Evolutionary conservation across 2,888 invertebrate genomes (phyloP).

Genomic region (Metopia argyrocephala): DNA sequence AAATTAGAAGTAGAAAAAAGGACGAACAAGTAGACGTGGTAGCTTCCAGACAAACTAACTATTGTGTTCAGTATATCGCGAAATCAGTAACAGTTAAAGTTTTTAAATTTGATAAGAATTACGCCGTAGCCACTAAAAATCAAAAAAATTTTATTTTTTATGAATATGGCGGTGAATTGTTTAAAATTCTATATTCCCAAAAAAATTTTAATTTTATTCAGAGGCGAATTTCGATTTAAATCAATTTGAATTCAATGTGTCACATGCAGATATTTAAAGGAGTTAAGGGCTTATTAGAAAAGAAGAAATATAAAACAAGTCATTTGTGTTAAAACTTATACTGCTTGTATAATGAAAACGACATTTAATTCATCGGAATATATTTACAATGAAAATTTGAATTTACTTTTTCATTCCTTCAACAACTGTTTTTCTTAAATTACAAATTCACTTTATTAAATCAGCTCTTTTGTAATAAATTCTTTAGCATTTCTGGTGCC

Average conservation of each 20-base stretch:
- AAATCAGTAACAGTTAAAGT: too few relatives aligned
- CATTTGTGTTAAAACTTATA: too few relatives aligned
- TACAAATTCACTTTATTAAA: neutral
- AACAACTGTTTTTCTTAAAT: neutral
- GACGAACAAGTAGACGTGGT: too few relatives aligned
- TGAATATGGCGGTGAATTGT: neutral
- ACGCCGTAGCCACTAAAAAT: too few relatives aligned
- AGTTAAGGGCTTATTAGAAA: neutral
- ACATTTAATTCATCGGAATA: too few relatives aligned
- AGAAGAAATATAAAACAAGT: too few relatives aligned
- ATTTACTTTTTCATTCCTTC: neutral
- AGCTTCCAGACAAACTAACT: too few relatives aligned
- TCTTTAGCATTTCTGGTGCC: neutral
- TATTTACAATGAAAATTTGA: too few relatives aligned
- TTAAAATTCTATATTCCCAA: conserved; percentile 25
- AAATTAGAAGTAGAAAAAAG: too few relatives aligned
- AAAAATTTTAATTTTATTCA: conserved; percentile 32
- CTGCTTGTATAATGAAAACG: neutral
- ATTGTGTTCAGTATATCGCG: too few relatives aligned
- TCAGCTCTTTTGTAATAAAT: neutral
- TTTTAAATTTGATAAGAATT: too few relatives aligned
- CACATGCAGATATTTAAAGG: neutral
- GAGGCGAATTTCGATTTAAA: conserved; percentile 19
- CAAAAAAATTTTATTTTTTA: too few relatives aligned
- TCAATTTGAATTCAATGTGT: neutral